Evolutionary conservation across 1,140 invertebrate species (phyloP).

Genomic region (Penaeus japonicus): DNA sequence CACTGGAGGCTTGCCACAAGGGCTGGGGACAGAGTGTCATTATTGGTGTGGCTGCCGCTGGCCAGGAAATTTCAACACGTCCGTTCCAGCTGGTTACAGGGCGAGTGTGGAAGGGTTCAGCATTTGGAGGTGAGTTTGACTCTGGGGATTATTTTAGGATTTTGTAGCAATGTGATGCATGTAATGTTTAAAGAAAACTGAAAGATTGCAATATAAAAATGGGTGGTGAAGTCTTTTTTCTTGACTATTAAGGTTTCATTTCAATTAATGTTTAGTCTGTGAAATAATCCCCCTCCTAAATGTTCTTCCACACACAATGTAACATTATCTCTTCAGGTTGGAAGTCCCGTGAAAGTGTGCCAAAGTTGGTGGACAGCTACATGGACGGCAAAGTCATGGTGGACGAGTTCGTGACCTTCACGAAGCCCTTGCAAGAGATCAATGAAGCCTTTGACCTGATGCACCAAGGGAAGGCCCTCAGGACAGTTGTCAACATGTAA

Average conservation of each 20-base stretch:
- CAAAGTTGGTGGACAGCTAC: slow-evolving; percentile 91
- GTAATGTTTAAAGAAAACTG: too few species aligned
- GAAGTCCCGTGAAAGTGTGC: slow-evolving; percentile 94
- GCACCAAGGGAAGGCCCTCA: slow-evolving; percentile 14
- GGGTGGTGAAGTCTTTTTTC: too few species aligned
- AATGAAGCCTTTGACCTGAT: slow-evolving; percentile 68
- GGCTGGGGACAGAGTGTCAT: slow-evolving; percentile 98
- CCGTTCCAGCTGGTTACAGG: slow-evolving; percentile 93
- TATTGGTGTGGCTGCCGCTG: slow-evolving; percentile 91
- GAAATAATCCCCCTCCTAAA: too few species aligned
- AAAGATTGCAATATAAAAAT: too few species aligned
- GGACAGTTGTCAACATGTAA: slow-evolving; percentile 53
- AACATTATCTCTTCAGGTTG: slow-evolving; percentile 68
- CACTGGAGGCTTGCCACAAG: slow-evolving; percentile 95
- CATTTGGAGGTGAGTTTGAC: slow-evolving; percentile 69
- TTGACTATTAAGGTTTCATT: too few species aligned
- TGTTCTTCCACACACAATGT: not conserved
- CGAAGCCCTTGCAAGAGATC: slow-evolving; percentile 80
- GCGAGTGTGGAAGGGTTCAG: slow-evolving; percentile 70
- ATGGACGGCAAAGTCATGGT: slow-evolving; percentile 83
- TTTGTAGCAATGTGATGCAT: too few species aligned
- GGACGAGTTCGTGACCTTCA: slow-evolving; percentile 94
- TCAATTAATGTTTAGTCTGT: too few species aligned
- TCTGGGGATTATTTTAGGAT: too few species aligned
- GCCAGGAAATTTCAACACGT: slow-evolving; percentile 93